phyloP scores from a whole-genome alignment of 2,888 invertebrate genomes.

The Shargacucullia verbasci region DNA sequence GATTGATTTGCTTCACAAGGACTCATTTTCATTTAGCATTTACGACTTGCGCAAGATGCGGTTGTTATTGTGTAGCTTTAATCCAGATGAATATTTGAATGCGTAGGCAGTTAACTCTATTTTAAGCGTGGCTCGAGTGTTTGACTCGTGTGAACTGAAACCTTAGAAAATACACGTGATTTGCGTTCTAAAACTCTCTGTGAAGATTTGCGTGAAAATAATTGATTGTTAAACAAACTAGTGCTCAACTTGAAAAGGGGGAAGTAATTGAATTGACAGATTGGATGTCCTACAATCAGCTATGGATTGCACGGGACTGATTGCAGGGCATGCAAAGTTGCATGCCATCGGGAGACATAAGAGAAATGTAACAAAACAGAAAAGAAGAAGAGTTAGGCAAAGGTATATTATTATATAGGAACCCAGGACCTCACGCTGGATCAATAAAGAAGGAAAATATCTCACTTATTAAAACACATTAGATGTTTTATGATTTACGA shows the following conservation, averaged over 20 bases:
- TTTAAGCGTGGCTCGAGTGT: not conserved
- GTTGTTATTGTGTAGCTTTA: constrained; percentile 8
- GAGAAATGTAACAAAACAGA: no score
- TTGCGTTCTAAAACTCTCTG: no score
- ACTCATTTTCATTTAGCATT: constrained; percentile 8
- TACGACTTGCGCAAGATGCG: constrained; percentile 23
- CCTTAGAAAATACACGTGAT: not conserved
- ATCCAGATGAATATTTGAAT: constrained; percentile 7
- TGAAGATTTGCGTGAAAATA: no score
- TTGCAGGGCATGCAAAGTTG: no score
- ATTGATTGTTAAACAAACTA: no score
- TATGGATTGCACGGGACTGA: no score
- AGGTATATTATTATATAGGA: no score
- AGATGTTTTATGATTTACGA: constrained; percentile 44
- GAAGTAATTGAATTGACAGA: no score
- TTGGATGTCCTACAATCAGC: no score
- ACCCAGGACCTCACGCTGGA: constrained; percentile 33
- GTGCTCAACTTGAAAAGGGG: no score
- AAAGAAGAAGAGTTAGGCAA: no score
- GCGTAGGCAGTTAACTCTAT: not conserved
- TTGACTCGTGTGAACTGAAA: not conserved
- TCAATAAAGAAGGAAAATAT: constrained; percentile 27
- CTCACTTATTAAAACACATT: constrained; percentile 38
- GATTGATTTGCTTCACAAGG: constrained; percentile 30
- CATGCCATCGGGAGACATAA: no score